phyloP scores from a whole-genome alignment of 2,888 invertebrate genomes.

The Drosophila merina region DNA sequence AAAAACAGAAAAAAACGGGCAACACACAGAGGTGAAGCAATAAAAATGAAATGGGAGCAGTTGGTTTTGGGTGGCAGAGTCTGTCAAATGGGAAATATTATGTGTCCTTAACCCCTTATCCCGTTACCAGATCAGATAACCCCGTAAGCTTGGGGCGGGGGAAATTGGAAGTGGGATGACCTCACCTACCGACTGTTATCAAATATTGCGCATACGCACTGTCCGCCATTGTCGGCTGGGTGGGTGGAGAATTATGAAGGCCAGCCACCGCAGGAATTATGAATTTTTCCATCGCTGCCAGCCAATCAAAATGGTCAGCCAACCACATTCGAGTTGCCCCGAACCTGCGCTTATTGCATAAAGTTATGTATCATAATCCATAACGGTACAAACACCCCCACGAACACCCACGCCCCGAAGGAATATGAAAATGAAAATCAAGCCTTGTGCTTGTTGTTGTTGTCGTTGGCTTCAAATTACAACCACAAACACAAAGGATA shows the following conservation, averaged over 20 bases:
- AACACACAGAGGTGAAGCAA: slow-evolving; percentile 37
- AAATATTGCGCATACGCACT: slow-evolving; percentile 62
- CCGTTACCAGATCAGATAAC: slow-evolving; percentile 17
- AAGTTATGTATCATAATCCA: slow-evolving; percentile 77
- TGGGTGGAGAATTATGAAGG: slow-evolving; percentile 49
- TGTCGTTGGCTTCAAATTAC: slow-evolving; percentile 64
- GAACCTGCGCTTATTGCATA: slow-evolving; percentile 58
- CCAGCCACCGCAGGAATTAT: slow-evolving; percentile 68
- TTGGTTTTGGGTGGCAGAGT: slow-evolving; percentile 14
- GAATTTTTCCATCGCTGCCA: slow-evolving; percentile 38
- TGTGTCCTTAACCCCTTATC: slow-evolving; percentile 16
- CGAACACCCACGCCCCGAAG: neutral
- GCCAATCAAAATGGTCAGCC: slow-evolving; percentile 57
- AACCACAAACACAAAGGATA: slow-evolving; percentile 67
- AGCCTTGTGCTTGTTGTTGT: slow-evolving; percentile 7
- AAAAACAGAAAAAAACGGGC: slow-evolving; percentile 3
- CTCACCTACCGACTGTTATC: slow-evolving; percentile 8
- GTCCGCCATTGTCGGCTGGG: slow-evolving; percentile 42
- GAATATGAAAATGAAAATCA: slow-evolving; percentile 11
- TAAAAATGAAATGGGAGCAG: slow-evolving; percentile 43
- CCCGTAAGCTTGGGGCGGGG: slow-evolving; percentile 1
- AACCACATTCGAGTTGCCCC: slow-evolving; percentile 19
- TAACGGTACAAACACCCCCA: slow-evolving; percentile 44
- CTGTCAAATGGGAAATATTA: slow-evolving; percentile 43
- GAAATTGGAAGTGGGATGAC: slow-evolving; percentile 13